These are phyloP conservation scores for Calliphora vicina DNA, from an alignment of 1,140 invertebrate genomes.

Conservation along the genomic window DNA sequence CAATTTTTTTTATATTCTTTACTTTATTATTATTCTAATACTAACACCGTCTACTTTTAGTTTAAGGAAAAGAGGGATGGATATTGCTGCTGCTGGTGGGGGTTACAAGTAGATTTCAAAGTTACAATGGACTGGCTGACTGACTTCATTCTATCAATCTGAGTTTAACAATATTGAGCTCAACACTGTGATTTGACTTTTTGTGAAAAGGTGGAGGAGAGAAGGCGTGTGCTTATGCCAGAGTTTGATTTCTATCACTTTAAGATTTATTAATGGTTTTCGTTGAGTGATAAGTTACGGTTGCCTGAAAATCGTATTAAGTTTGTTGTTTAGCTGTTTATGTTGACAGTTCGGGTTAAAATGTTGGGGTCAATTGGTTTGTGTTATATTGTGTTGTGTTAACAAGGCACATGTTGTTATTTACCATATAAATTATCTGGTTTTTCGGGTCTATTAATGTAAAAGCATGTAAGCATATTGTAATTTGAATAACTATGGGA, in stretches of 20 bases:
- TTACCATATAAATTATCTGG: not conserved
- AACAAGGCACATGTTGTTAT: not conserved
- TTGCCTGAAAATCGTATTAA: not conserved
- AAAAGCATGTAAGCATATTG: not conserved
- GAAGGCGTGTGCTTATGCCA: not conserved
- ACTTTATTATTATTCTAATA: conserved; percentile 30
- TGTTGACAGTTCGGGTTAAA: conserved; percentile 24
- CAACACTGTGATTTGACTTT: not conserved
- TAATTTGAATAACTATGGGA: not conserved
- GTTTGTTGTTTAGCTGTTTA: conserved; percentile 3
- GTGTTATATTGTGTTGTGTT: not conserved
- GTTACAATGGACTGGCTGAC: not conserved
- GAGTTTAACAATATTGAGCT: not conserved
- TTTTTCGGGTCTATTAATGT: not conserved
- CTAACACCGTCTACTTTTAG: not conserved
- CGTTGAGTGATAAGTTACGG: not conserved
- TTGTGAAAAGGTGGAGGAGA: not conserved
- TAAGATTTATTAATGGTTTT: conserved; percentile 8
- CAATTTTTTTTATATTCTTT: conserved; percentile 18
- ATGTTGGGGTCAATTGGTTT: conserved; percentile 6
- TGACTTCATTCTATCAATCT: not conserved
- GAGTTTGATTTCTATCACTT: not conserved
- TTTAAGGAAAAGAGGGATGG: not conserved
- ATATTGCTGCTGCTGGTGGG: not conserved
- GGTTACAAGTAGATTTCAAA: not conserved